Base-by-base conservation (phyloP, 2,797 vertebrate species). In the Bradypus variegatus region DNA sequence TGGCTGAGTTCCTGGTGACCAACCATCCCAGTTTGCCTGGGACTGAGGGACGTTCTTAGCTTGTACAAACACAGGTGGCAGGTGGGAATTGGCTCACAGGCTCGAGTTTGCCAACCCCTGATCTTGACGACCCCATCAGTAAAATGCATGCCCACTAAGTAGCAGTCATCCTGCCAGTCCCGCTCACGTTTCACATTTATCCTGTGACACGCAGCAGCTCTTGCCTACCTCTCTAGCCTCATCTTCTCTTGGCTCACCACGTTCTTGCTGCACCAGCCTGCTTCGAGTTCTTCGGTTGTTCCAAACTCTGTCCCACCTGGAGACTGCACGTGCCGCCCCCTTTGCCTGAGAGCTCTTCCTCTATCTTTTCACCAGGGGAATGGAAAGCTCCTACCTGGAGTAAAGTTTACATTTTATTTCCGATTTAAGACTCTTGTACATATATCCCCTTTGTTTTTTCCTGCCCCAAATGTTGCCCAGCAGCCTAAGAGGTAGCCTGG, bases 151-250 rank as follows among this genome's bases (percentile, higher is more conserved):
- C 14, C 58, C 19, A 11, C 13, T 9, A 29, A 45, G 29, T 29
- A 65, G 53, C 19, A 33, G 15, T 23, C 69, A 45, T 58, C 8
- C 9, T 3, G 21, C 58, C 58, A 25, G 33, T 29, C n/a, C 6
- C n/a, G 62, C 69, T 80, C 15, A 0, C 27, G 19, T 19, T 55
- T 31, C 21, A 27, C 64, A 19, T 72, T 33, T 23, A 14, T 23
- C 29, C 31, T 58, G 78, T 62, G 6, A 3, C n/a, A 6, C 1
- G 45, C 0, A 10, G 36, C 55, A 45, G 45, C 4, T n/a, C 36
- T 27, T 8, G 6, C 36, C 38, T 5, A 2, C 23, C 50, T 62
- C 77, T 67, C 77, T 8, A 50, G 72, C 79, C 33, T 38, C 31
- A n/a, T 29, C 72, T 29, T 36, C 5, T 45, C n/a, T 19, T 33